Evolutionary conservation across 2,113 vertebrate species (phyloP), one percentile per base, ranked within the genome.

Genomic region (Platysteira castanea): DNA sequence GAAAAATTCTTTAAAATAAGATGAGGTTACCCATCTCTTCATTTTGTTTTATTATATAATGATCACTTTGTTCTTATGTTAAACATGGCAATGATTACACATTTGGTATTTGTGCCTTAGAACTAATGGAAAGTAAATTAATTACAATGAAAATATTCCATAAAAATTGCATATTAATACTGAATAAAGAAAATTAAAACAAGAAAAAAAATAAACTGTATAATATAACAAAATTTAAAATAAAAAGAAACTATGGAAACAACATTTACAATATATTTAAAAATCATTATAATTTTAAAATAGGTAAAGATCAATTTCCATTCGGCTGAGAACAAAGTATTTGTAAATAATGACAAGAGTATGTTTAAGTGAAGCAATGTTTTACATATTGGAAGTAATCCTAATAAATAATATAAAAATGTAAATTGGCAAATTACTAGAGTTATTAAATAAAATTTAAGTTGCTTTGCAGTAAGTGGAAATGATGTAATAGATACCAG

Each of bases 281-380:
- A 96, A 97, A 87, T 89, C 61, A 90, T 96, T 94, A 92, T 91
- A 65, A 76, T 89, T 90, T 96, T 54, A 70, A 94, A 92, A 91
- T 70, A 95, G 97, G 96, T 96, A 94, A 96, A 97, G 94, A 97
- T 97, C 96, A 84, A 52, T 97, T 95, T 97, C 61, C 76, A 80
- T 95, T 97, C 84, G 95, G 61, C 85, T 87, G 89, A 96, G 96
- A 97, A 98, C 97, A 98, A 97, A 97, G 95, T 88, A 89, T 89
- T 95, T 82, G 78, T 94, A 96, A 97, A 96, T 90, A 93, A 88
- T 93, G 78, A 91, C 86, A 87, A 79, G 70, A 76, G 16, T 90
- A 79, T 86, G 8, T 96, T 93, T 96, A 95, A 96, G 95, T 81
- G 65, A 68, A 92, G 50, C 80, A 92, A 90, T 94, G 94, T 91